phyloP scores from a whole-genome alignment of 2,113 vertebrate genomes.

The Smithornis capensis region DNA sequence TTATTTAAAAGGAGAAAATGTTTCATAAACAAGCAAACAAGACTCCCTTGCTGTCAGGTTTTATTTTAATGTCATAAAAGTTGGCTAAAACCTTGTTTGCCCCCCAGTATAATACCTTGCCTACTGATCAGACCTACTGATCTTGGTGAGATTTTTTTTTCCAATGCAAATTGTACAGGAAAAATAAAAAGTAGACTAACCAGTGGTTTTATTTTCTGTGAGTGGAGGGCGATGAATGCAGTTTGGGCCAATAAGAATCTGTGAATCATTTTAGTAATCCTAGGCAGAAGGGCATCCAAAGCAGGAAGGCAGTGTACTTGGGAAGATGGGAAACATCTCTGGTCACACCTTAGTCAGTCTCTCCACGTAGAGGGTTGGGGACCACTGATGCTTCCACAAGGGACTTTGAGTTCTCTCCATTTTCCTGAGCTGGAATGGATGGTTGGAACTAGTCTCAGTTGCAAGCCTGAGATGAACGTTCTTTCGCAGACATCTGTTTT shows the following conservation, averaged over 20 bases:
- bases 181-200: neutral
- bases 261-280: neutral
- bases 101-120: neutral
- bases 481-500: neutral
- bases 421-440: neutral
- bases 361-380: neutral
- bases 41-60: neutral
- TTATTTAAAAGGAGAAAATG: neutral
- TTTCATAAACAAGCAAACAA: neutral
- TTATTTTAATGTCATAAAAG: neutral
- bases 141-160: neutral
- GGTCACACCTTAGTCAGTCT: neutral
- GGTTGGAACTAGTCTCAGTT: neutral
- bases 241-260: neutral
- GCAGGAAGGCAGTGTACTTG: neutral
- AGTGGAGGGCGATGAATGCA: too few species aligned
- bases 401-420: neutral
- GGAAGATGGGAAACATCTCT: neutral
- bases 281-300: neutral
- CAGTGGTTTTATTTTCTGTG: fast-evolving
- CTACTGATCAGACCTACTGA: neutral
- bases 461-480: neutral
- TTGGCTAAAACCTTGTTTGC: neutral
- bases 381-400: fast-evolving
- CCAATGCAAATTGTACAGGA: neutral